These are phyloP conservation scores for Exocentrus adspersus DNA, from an alignment of 2,888 invertebrate genomes.

Conservation along the genomic window DNA sequence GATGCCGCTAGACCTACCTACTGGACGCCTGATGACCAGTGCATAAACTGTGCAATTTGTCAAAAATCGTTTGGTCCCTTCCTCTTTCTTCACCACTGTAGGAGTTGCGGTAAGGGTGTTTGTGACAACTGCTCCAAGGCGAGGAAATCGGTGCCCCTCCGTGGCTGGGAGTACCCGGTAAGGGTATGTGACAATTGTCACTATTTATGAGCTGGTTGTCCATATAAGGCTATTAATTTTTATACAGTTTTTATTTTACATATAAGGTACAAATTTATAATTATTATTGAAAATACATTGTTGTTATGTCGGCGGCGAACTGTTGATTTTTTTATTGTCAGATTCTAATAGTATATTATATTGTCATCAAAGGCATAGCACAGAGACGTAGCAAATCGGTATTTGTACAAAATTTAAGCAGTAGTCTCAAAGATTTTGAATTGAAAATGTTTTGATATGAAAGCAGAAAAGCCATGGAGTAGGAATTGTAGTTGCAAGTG, in stretches of 20 bases:
- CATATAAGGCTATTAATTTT: background rate
- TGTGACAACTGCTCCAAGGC: conserved; percentile 71
- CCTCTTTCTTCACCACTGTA: conserved; percentile 72
- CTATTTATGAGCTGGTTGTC: conserved; percentile 12
- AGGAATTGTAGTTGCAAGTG: too few species aligned
- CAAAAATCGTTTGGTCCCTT: conserved; percentile 67
- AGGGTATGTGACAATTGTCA: conserved; percentile 78
- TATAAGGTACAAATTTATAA: background rate
- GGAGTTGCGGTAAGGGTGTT: conserved; percentile 77
- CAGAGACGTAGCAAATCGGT: too few species aligned
- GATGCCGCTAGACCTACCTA: conserved; percentile 80
- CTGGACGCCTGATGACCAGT: conserved; percentile 82
- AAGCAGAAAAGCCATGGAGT: too few species aligned
- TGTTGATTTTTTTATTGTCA: background rate
- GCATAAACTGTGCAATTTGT: conserved; percentile 75
- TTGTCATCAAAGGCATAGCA: too few species aligned
- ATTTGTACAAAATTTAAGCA: too few species aligned
- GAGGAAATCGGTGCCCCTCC: conserved; percentile 74
- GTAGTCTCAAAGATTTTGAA: too few species aligned
- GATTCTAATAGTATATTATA: too few species aligned
- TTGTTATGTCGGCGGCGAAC: background rate
- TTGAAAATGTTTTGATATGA: too few species aligned
- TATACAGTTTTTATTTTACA: background rate
- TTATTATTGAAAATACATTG: background rate
- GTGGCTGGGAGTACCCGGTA: conserved; percentile 78